Conservation (phyloP, 2,113 vertebrate species). For the Agapornis roseicollis region DNA sequence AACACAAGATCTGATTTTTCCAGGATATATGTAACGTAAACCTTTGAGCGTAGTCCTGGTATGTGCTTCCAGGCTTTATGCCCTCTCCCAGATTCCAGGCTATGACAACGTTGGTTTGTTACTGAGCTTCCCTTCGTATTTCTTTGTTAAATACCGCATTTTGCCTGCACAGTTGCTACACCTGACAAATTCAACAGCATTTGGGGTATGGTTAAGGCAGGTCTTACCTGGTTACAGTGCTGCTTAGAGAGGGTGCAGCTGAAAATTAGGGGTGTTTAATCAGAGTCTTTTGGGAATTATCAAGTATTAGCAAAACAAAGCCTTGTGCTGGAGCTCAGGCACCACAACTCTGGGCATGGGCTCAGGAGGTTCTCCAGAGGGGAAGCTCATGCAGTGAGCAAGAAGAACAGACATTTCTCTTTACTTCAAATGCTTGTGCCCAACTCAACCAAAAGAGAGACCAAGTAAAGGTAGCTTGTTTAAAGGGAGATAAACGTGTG, state of each 20-base stretch:
- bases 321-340: not conserved
- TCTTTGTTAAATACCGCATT: not conserved
- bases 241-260: not conserved
- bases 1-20: not conserved
- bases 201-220: not conserved
- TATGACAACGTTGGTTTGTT: not conserved
- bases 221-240: not conserved
- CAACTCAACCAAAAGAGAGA: not conserved
- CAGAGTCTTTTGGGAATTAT: not conserved
- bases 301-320: not conserved
- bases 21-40: not conserved
- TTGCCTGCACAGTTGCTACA: not conserved
- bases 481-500: not conserved
- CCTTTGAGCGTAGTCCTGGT: not conserved
- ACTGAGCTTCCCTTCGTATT: not conserved
- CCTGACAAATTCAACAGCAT: not conserved
- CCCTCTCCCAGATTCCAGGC: not conserved
- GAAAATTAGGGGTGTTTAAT: not conserved
- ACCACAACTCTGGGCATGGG: not conserved
- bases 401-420: not conserved
- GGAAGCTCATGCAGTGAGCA: not conserved
- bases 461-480: not conserved
- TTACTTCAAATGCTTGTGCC: not conserved
- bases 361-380: not conserved
- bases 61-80: constrained; percentile 7